Evolutionary conservation across 2,888 invertebrate species (phyloP).

Genomic region (Mylabris sibirica): DNA sequence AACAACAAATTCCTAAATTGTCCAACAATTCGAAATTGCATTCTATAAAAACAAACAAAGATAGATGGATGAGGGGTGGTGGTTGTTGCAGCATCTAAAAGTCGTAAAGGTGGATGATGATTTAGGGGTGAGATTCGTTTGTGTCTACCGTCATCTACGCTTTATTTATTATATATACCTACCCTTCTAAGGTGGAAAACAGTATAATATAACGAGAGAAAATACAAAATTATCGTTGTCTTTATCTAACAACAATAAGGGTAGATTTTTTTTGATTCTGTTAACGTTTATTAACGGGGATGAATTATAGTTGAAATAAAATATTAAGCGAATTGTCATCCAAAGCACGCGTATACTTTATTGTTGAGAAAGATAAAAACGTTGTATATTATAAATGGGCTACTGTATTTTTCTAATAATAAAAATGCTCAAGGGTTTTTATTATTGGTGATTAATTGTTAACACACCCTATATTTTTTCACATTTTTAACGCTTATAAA

Average conservation of each 20-base stretch:
- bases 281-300: background rate
- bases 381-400: background rate
- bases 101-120: constrained; percentile 8
- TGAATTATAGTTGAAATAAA: constrained; percentile 32
- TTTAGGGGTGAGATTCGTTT: background rate
- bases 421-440: too few relatives aligned
- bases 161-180: background rate
- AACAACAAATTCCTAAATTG: constrained; percentile 12
- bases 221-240: constrained; percentile 1
- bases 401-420: background rate
- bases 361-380: constrained; percentile 45
- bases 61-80: background rate
- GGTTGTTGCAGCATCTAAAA: background rate
- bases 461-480: background rate
- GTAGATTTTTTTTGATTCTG: background rate
- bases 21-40: constrained; percentile 6
- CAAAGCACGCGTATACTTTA: constrained; percentile 48
- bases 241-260: background rate
- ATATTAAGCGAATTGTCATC: constrained; percentile 49
- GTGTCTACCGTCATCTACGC: background rate
- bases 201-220: background rate
- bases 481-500: too few relatives aligned
- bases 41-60: background rate
- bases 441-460: constrained; percentile 8
- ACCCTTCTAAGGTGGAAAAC: too few relatives aligned